A percentile compares a stretch with the other conserved stretches of the same genome.
Conservation (phyloP, 1,140 invertebrate species). For the Drosophila ironensis region DNA sequence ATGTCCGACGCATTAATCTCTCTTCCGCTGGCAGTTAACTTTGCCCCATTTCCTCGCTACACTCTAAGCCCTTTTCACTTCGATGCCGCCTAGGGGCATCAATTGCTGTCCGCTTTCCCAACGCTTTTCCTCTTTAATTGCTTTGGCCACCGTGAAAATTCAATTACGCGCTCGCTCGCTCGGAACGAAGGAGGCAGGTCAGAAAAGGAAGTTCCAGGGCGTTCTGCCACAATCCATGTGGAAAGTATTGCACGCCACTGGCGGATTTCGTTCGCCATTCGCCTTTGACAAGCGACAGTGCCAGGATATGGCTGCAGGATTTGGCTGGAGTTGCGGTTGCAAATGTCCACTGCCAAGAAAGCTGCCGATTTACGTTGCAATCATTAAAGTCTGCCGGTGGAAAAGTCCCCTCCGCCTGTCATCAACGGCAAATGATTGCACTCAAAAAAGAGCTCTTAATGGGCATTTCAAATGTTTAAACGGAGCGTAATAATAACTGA, state of each 20-base stretch:
- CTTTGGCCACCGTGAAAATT: constrained; percentile 57
- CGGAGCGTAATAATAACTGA: too few relatives aligned
- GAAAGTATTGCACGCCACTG: constrained; percentile 52
- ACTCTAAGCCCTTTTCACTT: background rate
- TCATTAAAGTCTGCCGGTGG: constrained; percentile 8
- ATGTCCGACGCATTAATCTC: constrained; percentile 37
- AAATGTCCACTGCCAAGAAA: constrained; percentile 15
- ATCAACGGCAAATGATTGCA: background rate
- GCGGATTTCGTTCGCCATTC: constrained; percentile 31
- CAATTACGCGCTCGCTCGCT: constrained; percentile 41
- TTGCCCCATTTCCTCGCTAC: background rate
- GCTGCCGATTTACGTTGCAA: constrained; percentile 11
- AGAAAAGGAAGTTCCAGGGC: background rate
- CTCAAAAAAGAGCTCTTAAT: too few relatives aligned
- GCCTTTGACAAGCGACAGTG: constrained; percentile 2
- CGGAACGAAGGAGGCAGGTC: constrained; percentile 14
- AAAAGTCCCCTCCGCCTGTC: background rate
- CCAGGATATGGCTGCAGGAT: constrained; percentile 7
- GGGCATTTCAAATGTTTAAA: too few relatives aligned
- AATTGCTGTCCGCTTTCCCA: constrained; percentile 10
- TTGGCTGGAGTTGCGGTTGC: constrained; percentile 10
- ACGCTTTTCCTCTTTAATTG: constrained; percentile 43
- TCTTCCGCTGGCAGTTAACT: background rate
- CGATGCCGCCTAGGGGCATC: constrained; percentile 14
- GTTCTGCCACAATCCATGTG: constrained; percentile 38